A percentile compares a stretch with the other conserved stretches of the same genome.
phyloP scores from a whole-genome alignment of 2,888 invertebrate species.

The Thymelicus acteon region DNA sequence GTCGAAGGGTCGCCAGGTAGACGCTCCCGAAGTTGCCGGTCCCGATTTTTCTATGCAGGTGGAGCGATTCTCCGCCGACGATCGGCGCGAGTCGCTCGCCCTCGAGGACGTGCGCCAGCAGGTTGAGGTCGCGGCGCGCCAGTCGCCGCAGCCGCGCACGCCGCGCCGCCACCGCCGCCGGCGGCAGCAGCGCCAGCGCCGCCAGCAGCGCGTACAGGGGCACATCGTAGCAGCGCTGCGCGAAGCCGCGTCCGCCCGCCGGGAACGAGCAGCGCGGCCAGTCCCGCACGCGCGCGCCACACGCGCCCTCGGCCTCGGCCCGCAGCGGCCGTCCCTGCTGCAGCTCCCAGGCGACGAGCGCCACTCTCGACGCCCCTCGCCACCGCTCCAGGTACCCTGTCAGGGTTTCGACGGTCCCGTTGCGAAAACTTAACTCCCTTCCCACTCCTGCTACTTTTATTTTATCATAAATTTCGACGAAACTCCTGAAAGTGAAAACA shows the following conservation, averaged over 20 bases:
- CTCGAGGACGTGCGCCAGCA: conserved; percentile 49
- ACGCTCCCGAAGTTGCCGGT: conserved; percentile 65
- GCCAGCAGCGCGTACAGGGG: neutral
- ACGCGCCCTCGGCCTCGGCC: conserved; percentile 63
- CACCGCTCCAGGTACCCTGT: conserved; percentile 45
- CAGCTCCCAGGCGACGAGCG: neutral
- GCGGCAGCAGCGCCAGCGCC: conserved; percentile 56
- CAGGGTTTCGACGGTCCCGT: conserved; percentile 23
- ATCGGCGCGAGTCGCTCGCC: conserved; percentile 39
- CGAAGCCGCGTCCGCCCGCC: conserved; percentile 64
- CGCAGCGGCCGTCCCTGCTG: neutral
- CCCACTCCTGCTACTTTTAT: conserved; percentile 23
- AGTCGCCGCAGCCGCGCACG: conserved; percentile 73
- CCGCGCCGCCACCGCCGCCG: conserved; percentile 86
- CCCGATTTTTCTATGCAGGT: conserved; percentile 58
- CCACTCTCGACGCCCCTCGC: conserved; percentile 16
- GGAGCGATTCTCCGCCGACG: conserved; percentile 51
- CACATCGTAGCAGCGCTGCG: conserved; percentile 86
- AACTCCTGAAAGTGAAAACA: conserved; percentile 34
- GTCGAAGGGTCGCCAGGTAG: conserved; percentile 54
- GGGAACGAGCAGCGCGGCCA: conserved; percentile 28
- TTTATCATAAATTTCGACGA: conserved; percentile 26
- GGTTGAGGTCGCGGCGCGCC: conserved; percentile 44
- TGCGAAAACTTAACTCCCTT: conserved; percentile 24
- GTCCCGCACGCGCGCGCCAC: conserved; percentile 43